phyloP scores from a whole-genome alignment of 2,888 invertebrate species.

The Pemphredon lugubris region DNA sequence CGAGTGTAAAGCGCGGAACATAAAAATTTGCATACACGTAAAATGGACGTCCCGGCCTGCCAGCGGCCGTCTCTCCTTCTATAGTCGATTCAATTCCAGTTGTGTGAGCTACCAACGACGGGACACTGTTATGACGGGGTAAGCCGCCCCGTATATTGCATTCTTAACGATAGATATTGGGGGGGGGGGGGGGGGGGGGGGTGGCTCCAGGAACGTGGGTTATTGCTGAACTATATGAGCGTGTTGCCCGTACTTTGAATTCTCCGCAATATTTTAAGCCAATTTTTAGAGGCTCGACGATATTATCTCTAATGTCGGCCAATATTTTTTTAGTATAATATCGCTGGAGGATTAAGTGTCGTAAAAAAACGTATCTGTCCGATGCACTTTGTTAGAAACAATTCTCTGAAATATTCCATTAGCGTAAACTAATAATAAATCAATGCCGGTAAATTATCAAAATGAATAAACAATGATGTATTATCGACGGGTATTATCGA shows the following conservation, averaged over 20 bases:
- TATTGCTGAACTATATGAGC: constrained; percentile 24
- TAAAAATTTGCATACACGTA: constrained; percentile 71
- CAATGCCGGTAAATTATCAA: too few relatives aligned
- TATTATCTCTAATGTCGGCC: not conserved
- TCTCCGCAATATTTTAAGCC: constrained; percentile 6
- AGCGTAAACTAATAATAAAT: too few relatives aligned
- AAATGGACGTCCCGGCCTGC: constrained; percentile 43
- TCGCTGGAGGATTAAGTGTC: not conserved
- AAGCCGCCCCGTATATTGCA: constrained; percentile 48
- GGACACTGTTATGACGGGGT: constrained; percentile 44
- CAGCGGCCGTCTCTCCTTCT: constrained; percentile 1
- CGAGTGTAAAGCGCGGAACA: constrained; percentile 20
- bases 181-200: too few relatives aligned
- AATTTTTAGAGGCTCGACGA: not conserved
- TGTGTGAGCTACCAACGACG: constrained; percentile 9
- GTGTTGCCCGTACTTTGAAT: constrained; percentile 3
- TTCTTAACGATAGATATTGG: constrained; percentile 55
- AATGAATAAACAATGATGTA: too few relatives aligned
- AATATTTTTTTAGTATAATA: not conserved
- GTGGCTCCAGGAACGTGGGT: constrained; percentile 14
- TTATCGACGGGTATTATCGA: too few relatives aligned
- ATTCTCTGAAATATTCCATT: too few relatives aligned
- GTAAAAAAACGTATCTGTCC: not conserved
- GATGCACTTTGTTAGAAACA: too few relatives aligned
- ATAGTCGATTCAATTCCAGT: constrained; percentile 40